Evolutionary conservation across 2,113 vertebrate species (phyloP), one percentile per base, ranked within the genome.

Genomic region (Upupa epops): DNA sequence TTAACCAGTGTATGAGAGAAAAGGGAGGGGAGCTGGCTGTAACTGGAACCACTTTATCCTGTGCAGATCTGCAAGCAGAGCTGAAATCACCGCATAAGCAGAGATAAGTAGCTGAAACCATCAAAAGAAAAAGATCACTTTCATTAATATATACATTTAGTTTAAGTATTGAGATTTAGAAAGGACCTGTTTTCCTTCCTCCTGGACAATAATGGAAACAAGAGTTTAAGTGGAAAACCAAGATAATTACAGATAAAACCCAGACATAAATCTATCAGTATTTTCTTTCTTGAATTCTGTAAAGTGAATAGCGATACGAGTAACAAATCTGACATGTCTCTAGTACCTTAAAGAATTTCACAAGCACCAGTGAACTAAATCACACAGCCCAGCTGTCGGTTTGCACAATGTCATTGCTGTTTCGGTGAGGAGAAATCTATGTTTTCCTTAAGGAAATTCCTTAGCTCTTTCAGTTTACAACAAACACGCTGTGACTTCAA

Each of bases 361-460:
- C 8, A 83, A 72, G 22, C 17, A 69, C 3, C 25, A 36, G 36
- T 78, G 52, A 83, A 64, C 4, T 71, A 65, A 72, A 83, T 42
- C n/a, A 64, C 31, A 51, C 6, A 82, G 16, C 7, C 5, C 20
- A 79, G 18, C 4, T 61, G 24, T 46, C 51, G 70, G 26, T 48
- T 46, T 70, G 36, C 32, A 85, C 90, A 61, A 54, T 85, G 61
- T 21, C 8, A 14, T 15, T 55, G 9, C 9, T 70, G 8, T 24
- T 86, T 80, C 58, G 63, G 20, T 76, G 11, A 66, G 12, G 29
- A 70, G 31, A 72, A 65, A 31, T 45, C 72, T 85, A 15, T 4
- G 49, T 76, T 89, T 89, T 89, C 11, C 31, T n/a, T 46, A 26
- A 89, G 45, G 42, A 80, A 79, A 73, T 58, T 82, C 34, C 28